Evolutionary conservation across 2,113 vertebrate genomes (phyloP).

Genomic region (Hiodon alosoides): DNA sequence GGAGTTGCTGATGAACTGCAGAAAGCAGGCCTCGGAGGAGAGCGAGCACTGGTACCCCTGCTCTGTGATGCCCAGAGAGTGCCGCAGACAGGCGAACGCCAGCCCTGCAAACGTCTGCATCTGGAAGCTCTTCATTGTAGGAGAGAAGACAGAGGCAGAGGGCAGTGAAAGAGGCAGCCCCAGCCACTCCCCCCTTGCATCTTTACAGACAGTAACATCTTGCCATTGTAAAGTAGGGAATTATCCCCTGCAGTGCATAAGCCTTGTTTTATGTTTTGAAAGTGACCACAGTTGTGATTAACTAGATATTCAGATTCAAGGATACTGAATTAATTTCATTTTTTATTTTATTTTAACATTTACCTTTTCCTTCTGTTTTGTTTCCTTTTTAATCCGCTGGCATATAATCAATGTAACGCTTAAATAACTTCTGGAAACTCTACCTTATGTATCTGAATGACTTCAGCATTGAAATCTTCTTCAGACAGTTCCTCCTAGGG

Average conservation of each 20-base stretch:
- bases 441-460: constrained; percentile 62
- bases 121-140: constrained; percentile 62
- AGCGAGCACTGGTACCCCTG: constrained; percentile 73
- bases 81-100: constrained; percentile 67
- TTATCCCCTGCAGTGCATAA: too few relatives aligned
- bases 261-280: too few relatives aligned
- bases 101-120: constrained; percentile 75
- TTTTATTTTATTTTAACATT: too few relatives aligned
- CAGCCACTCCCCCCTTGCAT: neutral
- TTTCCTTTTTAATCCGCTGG: too few relatives aligned
- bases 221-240: neutral
- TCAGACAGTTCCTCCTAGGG: constrained; percentile 57
- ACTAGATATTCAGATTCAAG: too few relatives aligned
- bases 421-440: too few relatives aligned
- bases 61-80: constrained; percentile 66
- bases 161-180: neutral
- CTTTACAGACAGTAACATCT: neutral
- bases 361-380: too few relatives aligned
- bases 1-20: constrained; percentile 88
- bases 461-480: constrained; percentile 53
- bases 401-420: too few relatives aligned
- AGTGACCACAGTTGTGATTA: too few relatives aligned
- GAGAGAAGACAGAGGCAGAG: constrained; percentile 2
- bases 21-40: constrained; percentile 62
- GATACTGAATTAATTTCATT: too few relatives aligned